A percentile compares a stretch with the other conserved stretches of the same genome.
Evolutionary conservation across 2,888 invertebrate genomes (phyloP).

Genomic region (Epistrophella euchroma): DNA sequence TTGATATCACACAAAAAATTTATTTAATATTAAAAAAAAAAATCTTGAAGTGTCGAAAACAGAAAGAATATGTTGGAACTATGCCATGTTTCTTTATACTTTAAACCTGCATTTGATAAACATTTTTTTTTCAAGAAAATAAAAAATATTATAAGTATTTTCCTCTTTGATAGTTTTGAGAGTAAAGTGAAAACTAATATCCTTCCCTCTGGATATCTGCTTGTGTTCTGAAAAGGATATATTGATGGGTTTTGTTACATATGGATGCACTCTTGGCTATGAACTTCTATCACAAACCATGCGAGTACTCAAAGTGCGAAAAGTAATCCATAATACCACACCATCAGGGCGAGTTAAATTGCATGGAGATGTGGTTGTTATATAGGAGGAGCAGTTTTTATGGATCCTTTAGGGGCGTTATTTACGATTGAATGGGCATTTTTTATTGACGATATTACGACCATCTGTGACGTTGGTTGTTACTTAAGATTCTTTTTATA

Average conservation of each 20-base stretch:
- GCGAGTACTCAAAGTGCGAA: conserved; percentile 1
- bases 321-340: conserved; percentile 3
- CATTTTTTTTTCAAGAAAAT: conserved; percentile 2
- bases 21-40: background rate
- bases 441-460: conserved; percentile 21
- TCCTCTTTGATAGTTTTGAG: background rate
- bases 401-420: conserved; percentile 1
- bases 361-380: conserved; percentile 19
- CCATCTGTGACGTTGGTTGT: conserved; percentile 11
- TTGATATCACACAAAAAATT: background rate
- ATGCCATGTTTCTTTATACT: conserved; percentile 7
- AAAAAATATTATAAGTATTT: background rate
- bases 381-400: background rate
- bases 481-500: background rate
- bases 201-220: background rate
- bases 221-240: conserved; percentile 19
- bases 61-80: background rate
- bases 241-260: conserved; percentile 14
- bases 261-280: conserved; percentile 28
- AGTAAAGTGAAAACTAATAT: conserved; percentile 34
- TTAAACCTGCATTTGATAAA: conserved; percentile 19
- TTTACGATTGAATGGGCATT: conserved; percentile 23
- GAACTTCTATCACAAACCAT: background rate
- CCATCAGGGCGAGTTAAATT: background rate
- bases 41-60: background rate